Conservation (phyloP, 2,797 vertebrate species). For the Ptychobarbus kaznakovi region DNA sequence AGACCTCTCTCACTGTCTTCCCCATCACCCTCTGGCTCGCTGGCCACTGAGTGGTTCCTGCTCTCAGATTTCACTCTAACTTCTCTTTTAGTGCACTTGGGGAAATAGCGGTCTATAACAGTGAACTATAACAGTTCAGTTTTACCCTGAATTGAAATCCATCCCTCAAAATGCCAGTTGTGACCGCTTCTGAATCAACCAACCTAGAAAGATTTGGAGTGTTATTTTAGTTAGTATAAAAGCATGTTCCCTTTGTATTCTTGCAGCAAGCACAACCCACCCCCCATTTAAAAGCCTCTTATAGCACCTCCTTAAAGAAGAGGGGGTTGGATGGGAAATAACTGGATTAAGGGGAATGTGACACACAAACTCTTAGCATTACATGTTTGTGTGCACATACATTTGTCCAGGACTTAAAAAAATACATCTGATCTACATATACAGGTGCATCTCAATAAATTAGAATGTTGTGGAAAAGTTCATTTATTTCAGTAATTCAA, state of each 20-base stretch:
- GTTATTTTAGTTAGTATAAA: neutral
- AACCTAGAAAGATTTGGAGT: neutral
- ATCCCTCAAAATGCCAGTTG: neutral
- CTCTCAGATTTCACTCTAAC: constrained; percentile 15
- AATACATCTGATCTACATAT: neutral
- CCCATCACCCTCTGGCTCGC: neutral
- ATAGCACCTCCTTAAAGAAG: constrained; percentile 45
- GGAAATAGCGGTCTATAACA: neutral
- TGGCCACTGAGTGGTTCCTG: neutral
- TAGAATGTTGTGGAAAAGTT: too few species aligned
- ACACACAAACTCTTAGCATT: neutral
- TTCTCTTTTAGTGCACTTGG: constrained; percentile 21
- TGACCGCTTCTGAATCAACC: neutral
- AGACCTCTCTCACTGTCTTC: constrained; percentile 17
- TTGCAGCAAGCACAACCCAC: constrained; percentile 46
- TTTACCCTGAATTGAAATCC: neutral
- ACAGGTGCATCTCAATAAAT: too few species aligned
- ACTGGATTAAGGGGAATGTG: constrained; percentile 68
- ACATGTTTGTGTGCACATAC: neutral
- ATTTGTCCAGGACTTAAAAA: neutral
- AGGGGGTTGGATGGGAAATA: constrained; percentile 49
- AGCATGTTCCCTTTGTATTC: neutral
- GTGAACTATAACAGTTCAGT: neutral
- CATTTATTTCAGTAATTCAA: too few species aligned
- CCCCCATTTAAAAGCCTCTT: constrained; percentile 74